Base-by-base conservation (phyloP, 2,888 invertebrate genomes). In the Priocnemis perturbator region DNA sequence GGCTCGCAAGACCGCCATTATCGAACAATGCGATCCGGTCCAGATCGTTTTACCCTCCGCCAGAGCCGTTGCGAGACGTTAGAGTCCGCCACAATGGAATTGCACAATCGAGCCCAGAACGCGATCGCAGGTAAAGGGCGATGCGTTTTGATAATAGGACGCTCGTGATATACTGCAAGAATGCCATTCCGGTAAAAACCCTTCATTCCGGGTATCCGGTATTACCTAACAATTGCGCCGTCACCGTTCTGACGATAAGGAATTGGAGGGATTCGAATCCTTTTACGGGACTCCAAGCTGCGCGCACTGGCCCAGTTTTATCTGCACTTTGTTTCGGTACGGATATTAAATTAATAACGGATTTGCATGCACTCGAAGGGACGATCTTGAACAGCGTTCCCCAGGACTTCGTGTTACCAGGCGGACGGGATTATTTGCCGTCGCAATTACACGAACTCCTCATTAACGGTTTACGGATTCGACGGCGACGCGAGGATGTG, bases 11-110 rank as follows among this genome's bases (percentile, higher is more conserved):
- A 55, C 60, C 57, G 17, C 70, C 64, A 77, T 81, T 80, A 80
- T 80, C 72, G 79, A 71, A 75, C 79, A 81, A 81, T 78, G 70
- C 74, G 65, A 74, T 66, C 55, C 71, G 75, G 61, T 67, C 61
- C 56, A 68, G 61, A 71, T 74, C 74, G 69, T 73, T 78, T 71
- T 60, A 66, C 37, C 70, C 67, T 67, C 64, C 44, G 59, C 64
- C 66, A 66, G 57, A 55, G 67, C 61, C 52, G 52, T 17, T 48
- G 21, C 73, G 67, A 73, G 56, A 73, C 58, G 52, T 63, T 64
- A 19, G 57, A 61, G 59, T 62, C 62, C 53, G 30, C 50, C 52
- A 69, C 65, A 73, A 77, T 75, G 57, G 65, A 65, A 70, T 55
- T 61, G 67, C 48, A 58, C 53, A 26, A 52, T 59, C 45, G 55